Evolutionary conservation across 2,113 vertebrate species (phyloP).

Genomic region (Oenanthe melanoleuca): DNA sequence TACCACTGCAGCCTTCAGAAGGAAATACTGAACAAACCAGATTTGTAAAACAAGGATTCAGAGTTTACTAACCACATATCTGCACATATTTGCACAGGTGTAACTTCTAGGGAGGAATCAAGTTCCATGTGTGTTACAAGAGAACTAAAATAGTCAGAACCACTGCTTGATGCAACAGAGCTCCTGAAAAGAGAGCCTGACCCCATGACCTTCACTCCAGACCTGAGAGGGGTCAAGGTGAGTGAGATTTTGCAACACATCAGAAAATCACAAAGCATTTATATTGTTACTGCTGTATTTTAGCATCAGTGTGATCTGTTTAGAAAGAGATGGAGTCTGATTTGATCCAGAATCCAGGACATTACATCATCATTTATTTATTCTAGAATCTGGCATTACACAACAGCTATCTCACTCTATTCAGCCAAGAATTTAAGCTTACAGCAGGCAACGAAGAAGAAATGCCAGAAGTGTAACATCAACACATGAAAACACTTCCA

Average conservation of each 20-base stretch:
- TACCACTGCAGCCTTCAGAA: background rate
- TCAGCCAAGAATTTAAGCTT: conserved; percentile 13
- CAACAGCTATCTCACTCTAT: background rate
- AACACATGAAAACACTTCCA: background rate
- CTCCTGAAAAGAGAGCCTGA: background rate
- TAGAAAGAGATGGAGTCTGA: conserved; percentile 4
- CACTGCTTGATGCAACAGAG: rapidly evolving
- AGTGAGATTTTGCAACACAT: background rate
- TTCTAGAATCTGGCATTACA: conserved; percentile 32
- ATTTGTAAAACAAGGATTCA: background rate
- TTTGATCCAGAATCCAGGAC: background rate
- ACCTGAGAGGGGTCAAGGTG: background rate
- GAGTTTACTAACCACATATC: background rate
- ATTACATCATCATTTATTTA: conserved; percentile 32
- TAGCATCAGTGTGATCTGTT: background rate
- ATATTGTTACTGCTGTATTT: background rate
- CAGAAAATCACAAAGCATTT: background rate
- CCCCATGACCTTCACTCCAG: background rate
- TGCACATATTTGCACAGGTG: rapidly evolving
- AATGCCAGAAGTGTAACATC: background rate
- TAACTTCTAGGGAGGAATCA: background rate
- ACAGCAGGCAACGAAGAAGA: background rate
- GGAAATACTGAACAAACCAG: background rate
- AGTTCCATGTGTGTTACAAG: background rate
- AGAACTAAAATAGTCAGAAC: background rate